Percentiles rank a stretch among this genome's conserved stretches.
Evolutionary conservation across 2,888 invertebrate species (phyloP).

Genomic region (Chamaedrilus cognettii): DNA sequence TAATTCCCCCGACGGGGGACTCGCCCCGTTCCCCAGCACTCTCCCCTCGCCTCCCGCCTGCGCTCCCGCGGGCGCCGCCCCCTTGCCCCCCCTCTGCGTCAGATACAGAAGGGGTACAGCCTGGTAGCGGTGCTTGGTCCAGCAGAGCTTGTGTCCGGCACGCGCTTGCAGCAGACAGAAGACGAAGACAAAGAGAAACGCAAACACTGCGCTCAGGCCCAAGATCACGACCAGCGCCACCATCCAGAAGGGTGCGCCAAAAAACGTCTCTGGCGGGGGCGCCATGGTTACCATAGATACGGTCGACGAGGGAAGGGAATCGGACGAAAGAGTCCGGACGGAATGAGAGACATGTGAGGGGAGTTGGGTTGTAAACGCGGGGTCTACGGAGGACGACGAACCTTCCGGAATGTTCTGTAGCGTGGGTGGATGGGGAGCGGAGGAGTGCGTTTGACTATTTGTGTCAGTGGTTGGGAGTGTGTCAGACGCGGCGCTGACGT

Average conservation of each 20-base stretch:
- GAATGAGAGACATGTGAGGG: too few relatives aligned
- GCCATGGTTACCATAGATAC: too few relatives aligned
- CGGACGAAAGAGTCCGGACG: too few relatives aligned
- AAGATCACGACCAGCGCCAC: constrained; percentile 22
- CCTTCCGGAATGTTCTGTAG: too few relatives aligned
- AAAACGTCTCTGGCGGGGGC: background rate
- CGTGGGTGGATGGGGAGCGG: too few relatives aligned
- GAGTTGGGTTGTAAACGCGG: too few relatives aligned
- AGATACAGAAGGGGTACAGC: constrained; percentile 33
- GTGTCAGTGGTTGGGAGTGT: too few relatives aligned
- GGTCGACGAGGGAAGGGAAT: too few relatives aligned
- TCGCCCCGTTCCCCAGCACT: background rate
- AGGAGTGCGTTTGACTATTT: too few relatives aligned
- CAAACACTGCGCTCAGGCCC: constrained; percentile 22
- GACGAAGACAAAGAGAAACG: constrained; percentile 24
- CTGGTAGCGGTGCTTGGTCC: constrained; percentile 29
- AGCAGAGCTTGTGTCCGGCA: constrained; percentile 32
- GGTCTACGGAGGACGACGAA: too few relatives aligned
- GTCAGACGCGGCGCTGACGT: too few relatives aligned
- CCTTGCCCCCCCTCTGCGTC: constrained; percentile 1
- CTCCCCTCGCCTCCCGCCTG: background rate
- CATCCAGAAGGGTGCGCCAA: constrained; percentile 10
- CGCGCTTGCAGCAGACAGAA: constrained; percentile 34
- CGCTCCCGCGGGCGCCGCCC: too few relatives aligned
- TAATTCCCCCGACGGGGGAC: background rate